phyloP scores from a whole-genome alignment of 2,888 invertebrate species.

The Harpalus rufipes region DNA sequence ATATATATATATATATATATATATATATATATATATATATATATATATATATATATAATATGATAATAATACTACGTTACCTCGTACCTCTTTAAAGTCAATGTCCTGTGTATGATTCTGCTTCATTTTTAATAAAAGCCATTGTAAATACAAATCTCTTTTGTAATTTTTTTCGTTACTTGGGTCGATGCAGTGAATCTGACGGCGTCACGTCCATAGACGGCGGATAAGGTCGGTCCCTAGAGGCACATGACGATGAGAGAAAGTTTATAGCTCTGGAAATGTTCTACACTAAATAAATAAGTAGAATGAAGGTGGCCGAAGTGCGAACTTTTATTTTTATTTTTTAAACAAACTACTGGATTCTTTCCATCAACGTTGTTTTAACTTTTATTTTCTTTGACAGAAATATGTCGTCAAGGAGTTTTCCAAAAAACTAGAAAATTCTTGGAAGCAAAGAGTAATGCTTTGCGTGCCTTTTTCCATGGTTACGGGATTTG shows the following conservation, averaged over 20 bases:
- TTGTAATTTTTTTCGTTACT: slow-evolving; percentile 1
- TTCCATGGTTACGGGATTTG: slow-evolving; percentile 58
- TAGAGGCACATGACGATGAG: slow-evolving; percentile 30
- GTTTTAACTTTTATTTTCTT: slow-evolving; percentile 4
- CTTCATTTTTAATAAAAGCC: background rate
- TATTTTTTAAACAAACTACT: background rate
- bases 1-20: too few relatives aligned
- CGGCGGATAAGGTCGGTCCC: slow-evolving; percentile 19
- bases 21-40: too few relatives aligned
- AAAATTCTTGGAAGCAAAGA: background rate
- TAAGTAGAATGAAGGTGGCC: slow-evolving; percentile 19
- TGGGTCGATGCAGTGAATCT: slow-evolving; percentile 2
- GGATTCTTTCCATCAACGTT: background rate
- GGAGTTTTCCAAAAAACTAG: too few relatives aligned
- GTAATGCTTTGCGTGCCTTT: slow-evolving; percentile 56
- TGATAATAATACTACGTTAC: too few relatives aligned
- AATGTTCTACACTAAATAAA: slow-evolving; percentile 28
- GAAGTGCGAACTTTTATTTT: background rate
- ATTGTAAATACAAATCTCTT: background rate
- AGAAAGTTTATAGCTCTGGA: slow-evolving; percentile 15
- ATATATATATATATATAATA: too few relatives aligned
- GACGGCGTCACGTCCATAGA: slow-evolving; percentile 31
- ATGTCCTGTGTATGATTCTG: too few relatives aligned
- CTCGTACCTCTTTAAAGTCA: too few relatives aligned
- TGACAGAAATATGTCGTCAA: background rate